Evolutionary conservation across 2,888 invertebrate genomes (phyloP), one percentile per base, ranked within the genome.

Genomic region (Monopis laevigella): DNA sequence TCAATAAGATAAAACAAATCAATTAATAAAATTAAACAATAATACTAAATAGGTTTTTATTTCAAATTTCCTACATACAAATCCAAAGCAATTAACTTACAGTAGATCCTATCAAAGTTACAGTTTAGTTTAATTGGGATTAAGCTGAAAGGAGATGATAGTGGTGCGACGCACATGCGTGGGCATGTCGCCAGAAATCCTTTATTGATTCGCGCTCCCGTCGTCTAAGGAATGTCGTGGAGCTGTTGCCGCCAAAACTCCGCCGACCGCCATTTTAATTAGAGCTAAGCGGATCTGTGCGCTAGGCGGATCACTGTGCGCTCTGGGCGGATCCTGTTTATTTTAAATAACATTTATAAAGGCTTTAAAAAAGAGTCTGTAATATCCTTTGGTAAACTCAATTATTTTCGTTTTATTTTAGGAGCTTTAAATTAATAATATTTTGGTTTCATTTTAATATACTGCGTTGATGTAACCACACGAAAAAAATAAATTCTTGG

Each of bases 131-230:
- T n/a, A n/a, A n/a, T n/a, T n/a, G 32, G 32, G 32, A 32, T 32
- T 32, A n/a, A 32, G 16, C 32, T 13, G 17, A 10, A n/a, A 27
- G 41, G 19, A 36, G 30, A 28, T 14, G 12, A 2, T 13, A 29
- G 8, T 16, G 28, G n/a, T 28, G 52, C 64, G 65, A 78, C 77
- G 78, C 78, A 80, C 78, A 80, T 80, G 78, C 78, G 78, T 80
- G 72, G 77, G 75, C 77, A 74, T 61, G 67, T 56, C 75, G 74
- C 75, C 78, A 80, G 77, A 80, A 78, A 78, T 80, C 80, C 78
- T 77, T 77, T 80, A 80, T 80, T 74, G 80, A 80, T 80, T 78
- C 78, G 74, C 75, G 72, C 71, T 75, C 68, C 68, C 61, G 65
- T 61, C 68, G 70, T 68, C 71, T 72, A 69, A 80, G 72, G 74